A percentile compares a stretch with the other conserved stretches of the same genome.
Conservation (phyloP, 2,888 invertebrate species). For the Lordiphosa andalusiaca region DNA sequence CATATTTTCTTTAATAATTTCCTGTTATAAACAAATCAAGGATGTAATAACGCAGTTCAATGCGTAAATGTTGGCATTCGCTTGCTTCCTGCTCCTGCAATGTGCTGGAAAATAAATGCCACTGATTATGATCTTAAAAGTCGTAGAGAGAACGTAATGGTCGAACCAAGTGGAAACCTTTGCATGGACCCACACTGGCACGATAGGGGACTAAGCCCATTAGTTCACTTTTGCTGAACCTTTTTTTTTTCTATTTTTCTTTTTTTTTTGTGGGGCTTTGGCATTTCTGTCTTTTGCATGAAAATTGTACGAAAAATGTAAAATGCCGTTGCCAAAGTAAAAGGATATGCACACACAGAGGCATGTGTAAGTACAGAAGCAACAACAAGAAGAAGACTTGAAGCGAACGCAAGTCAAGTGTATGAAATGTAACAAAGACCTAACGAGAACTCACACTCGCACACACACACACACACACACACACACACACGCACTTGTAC, state of each 20-base stretch:
- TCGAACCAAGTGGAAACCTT: constrained; percentile 34
- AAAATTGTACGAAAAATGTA: constrained; percentile 42
- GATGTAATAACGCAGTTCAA: constrained; percentile 76
- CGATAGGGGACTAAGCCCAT: constrained; percentile 42
- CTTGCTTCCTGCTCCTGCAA: constrained; percentile 3
- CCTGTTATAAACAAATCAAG: constrained; percentile 72
- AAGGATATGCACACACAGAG: constrained; percentile 36
- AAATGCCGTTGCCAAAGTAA: constrained; percentile 44
- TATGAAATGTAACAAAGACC: constrained; percentile 73
- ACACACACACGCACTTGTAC: constrained; percentile 40
- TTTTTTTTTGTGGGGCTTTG: constrained; percentile 18
- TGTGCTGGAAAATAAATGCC: constrained; percentile 60
- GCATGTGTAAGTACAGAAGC: constrained; percentile 43
- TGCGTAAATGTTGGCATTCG: constrained; percentile 42
- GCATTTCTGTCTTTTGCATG: constrained; percentile 36
- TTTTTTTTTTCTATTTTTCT: constrained; percentile 31
- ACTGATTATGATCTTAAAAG: constrained; percentile 68
- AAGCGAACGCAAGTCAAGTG: constrained; percentile 65
- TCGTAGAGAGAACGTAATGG: constrained; percentile 49
- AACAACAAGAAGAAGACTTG: constrained; percentile 47
- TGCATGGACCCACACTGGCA: constrained; percentile 14
- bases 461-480: constrained; percentile 36
- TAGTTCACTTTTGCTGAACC: constrained; percentile 42
- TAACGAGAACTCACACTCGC: constrained; percentile 54
- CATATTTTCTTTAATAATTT: constrained; percentile 67